Percentiles rank a stretch among this genome's conserved stretches.
These are phyloP conservation scores for Gymnorhina tibicen DNA, from an alignment of 2,113 vertebrate genomes.

Conservation along the genomic window DNA sequence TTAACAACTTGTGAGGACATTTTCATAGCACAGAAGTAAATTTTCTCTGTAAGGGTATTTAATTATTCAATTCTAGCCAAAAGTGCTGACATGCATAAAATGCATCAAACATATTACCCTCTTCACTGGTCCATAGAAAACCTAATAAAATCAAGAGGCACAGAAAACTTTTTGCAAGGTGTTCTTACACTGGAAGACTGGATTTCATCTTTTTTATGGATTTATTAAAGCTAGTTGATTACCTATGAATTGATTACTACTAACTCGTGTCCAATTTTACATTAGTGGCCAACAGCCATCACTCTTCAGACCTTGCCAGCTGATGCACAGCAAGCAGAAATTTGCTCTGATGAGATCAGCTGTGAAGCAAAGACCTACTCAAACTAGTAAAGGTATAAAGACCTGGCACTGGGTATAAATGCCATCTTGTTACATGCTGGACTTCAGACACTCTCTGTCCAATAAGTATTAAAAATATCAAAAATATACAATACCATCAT, in stretches of 20 bases:
- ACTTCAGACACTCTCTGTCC: neutral
- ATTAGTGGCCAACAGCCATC: neutral
- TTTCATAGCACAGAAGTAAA: neutral
- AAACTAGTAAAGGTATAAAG: neutral
- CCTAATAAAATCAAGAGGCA: neutral
- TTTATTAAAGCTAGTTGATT: neutral
- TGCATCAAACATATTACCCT: neutral
- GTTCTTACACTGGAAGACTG: neutral
- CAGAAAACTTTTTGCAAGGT: neutral
- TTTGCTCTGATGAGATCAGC: neutral
- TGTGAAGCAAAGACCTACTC: neutral
- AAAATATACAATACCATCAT: neutral
- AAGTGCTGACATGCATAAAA: conserved; percentile 1
- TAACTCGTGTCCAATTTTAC: neutral
- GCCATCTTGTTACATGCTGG: neutral
- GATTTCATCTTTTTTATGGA: neutral
- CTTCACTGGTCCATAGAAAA: neutral
- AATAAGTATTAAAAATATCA: neutral
- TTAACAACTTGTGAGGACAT: neutral
- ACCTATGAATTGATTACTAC: neutral
- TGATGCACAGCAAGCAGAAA: neutral
- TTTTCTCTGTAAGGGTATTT: neutral
- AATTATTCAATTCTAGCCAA: neutral
- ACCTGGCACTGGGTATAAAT: neutral
- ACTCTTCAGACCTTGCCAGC: neutral